phyloP scores from a whole-genome alignment of 2,113 vertebrate genomes.

The Periophthalmodon schlosseri region DNA sequence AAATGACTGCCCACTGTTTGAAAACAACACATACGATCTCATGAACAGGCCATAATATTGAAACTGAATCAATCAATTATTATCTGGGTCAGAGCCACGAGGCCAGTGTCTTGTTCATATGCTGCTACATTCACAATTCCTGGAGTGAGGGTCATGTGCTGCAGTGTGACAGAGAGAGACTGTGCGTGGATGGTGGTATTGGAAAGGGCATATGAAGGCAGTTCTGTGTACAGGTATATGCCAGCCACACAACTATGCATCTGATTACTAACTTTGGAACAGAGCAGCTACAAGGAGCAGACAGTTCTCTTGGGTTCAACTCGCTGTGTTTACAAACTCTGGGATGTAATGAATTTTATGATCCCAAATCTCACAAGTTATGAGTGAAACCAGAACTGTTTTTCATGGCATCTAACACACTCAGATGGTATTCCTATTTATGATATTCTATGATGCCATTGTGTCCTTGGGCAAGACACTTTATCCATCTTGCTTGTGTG shows the following conservation, averaged over 20 bases:
- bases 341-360: conserved; percentile 20
- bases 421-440: no score
- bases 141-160: conserved; percentile 68
- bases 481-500: no score
- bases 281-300: conserved; percentile 55
- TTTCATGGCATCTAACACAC: no score
- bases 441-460: no score
- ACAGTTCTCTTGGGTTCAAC: conserved; percentile 39
- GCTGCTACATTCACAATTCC: conserved; percentile 45
- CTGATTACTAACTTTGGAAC: conserved; percentile 58
- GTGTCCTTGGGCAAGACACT: no score
- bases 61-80: conserved; percentile 63
- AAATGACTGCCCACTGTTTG: conserved; percentile 33
- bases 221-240: conserved; percentile 51
- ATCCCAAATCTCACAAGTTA: background rate
- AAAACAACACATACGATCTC: conserved; percentile 41
- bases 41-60: conserved; percentile 50
- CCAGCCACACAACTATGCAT: conserved; percentile 67
- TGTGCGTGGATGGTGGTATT: conserved; percentile 63
- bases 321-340: conserved; percentile 27
- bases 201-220: conserved; percentile 50
- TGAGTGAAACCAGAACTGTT: no score
- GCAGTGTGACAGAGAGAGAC: conserved; percentile 54
- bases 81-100: conserved; percentile 51
- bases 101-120: conserved; percentile 50